phyloP scores from a whole-genome alignment of 2,797 vertebrate species.

The Dromococcyx pavoninus region DNA sequence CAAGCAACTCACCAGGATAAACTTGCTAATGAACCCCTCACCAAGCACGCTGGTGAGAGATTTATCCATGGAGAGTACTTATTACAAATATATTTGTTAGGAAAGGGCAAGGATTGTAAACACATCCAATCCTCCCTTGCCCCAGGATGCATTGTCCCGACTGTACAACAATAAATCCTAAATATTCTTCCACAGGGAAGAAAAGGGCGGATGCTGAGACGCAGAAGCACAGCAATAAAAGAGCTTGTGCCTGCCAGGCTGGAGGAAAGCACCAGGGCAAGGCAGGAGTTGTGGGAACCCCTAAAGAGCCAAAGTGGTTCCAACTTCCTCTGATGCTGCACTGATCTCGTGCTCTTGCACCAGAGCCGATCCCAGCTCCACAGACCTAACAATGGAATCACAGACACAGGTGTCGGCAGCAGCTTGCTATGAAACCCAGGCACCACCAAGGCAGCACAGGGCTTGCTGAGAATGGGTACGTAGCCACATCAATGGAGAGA shows the following conservation, averaged over 20 bases:
- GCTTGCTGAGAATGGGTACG: rapidly evolving
- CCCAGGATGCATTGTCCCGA: not conserved
- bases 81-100: not conserved
- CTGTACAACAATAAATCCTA: not conserved
- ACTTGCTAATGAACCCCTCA: rapidly evolving
- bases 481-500: not conserved
- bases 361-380: not conserved
- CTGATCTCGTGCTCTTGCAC: not conserved
- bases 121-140: not conserved
- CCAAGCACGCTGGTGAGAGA: rapidly evolving
- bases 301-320: not conserved
- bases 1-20: rapidly evolving
- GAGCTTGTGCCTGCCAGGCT: not conserved
- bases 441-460: not conserved
- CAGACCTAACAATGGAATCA: rapidly evolving
- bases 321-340: not conserved
- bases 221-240: not conserved
- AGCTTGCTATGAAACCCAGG: rapidly evolving
- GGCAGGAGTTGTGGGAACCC: not conserved
- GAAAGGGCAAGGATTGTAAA: not conserved
- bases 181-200: not conserved
- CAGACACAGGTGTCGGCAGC: not conserved
- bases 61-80: not conserved
- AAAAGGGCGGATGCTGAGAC: rapidly evolving
- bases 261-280: not conserved